Percentiles rank a stretch among this genome's conserved stretches.
Conservation (phyloP, 2,113 vertebrate genomes). For the Saimiri boliviensis region DNA sequence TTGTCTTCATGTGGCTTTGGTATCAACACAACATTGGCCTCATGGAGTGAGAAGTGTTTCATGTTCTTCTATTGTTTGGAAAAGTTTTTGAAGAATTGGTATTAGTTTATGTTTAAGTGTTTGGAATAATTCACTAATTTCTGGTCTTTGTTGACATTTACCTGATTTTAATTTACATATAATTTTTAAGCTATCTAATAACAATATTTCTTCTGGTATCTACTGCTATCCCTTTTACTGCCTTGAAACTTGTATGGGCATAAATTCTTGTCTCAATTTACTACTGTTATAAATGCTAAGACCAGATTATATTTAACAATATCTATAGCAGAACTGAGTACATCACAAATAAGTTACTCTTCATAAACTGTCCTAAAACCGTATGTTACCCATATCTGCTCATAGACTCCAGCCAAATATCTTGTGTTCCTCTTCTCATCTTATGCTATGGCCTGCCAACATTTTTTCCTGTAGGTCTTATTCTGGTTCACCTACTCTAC, state of each 20-base stretch:
- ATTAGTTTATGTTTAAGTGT: not conserved
- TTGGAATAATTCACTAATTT: not conserved
- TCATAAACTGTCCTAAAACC: not conserved
- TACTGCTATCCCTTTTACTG: not conserved
- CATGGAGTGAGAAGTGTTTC: not conserved
- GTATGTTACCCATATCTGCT: not conserved
- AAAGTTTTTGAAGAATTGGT: not conserved
- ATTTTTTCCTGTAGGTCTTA: not conserved
- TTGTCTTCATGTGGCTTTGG: not conserved
- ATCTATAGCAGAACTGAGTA: not conserved
- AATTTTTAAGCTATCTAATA: not conserved
- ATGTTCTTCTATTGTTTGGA: not conserved
- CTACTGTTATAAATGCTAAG: not conserved
- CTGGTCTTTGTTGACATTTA: not conserved
- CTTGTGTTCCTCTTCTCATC: not conserved
- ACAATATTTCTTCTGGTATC: not conserved
- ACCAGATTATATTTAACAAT: not conserved
- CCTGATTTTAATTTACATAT: not conserved
- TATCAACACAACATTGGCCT: not conserved
- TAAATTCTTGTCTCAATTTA: not conserved
- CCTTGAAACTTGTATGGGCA: not conserved
- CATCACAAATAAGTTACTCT: not conserved
- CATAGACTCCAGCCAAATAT: not conserved
- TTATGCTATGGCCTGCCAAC: not conserved
- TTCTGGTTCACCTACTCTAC: not conserved